Percentiles rank a stretch among this genome's conserved stretches.
Conservation (phyloP, 2,797 vertebrate species). For the Onychomys torridus region DNA sequence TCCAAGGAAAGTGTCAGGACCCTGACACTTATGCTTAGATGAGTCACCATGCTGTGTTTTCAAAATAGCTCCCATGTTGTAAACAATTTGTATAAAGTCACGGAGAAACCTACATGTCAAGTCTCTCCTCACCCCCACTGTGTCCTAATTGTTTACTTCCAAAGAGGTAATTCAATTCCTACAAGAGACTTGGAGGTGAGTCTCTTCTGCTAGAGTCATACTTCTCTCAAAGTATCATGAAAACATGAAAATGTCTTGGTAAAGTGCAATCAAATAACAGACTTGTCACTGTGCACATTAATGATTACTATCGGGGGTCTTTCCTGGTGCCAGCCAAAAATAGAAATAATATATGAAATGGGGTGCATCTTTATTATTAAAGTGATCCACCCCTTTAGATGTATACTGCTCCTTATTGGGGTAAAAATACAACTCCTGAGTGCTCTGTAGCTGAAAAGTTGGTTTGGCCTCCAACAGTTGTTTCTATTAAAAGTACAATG, state of each 20-base stretch:
- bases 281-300: not conserved
- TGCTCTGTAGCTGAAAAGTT: not conserved
- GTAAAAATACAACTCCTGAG: not conserved
- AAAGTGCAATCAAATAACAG: not conserved
- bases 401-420: not conserved
- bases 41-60: conserved; percentile 7
- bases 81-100: conserved; percentile 45
- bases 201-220: not conserved
- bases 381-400: not conserved
- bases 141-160: conserved; percentile 3
- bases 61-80: conserved; percentile 23
- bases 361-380: not conserved
- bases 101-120: conserved; percentile 15
- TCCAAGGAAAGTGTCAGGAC: not conserved
- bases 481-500: conserved; percentile 47
- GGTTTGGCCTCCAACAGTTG: not conserved
- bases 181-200: not conserved
- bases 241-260: not conserved
- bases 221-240: conserved; percentile 8
- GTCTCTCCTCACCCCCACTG: not conserved
- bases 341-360: conserved; percentile 2
- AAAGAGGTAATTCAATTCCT: not conserved
- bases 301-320: not conserved
- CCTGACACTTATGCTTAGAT: not conserved
- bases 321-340: not conserved